Evolutionary conservation across 2,888 invertebrate genomes (phyloP).

Genomic region (Drosophila tripunctata): DNA sequence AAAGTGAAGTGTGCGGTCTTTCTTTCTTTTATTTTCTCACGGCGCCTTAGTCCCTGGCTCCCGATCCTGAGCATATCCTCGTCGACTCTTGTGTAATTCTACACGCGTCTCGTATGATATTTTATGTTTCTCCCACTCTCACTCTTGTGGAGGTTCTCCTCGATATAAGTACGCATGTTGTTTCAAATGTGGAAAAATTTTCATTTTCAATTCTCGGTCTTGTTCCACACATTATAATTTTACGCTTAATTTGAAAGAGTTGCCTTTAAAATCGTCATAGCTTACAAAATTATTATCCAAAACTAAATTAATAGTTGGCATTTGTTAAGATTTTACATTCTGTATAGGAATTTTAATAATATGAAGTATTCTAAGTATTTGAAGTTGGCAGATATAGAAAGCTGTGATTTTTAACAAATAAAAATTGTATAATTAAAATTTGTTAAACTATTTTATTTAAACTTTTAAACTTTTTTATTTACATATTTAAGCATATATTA

Average conservation of each 20-base stretch:
- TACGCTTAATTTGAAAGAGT: slow-evolving; percentile 48
- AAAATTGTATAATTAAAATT: too few relatives aligned
- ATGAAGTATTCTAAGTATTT: too few relatives aligned
- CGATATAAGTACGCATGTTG: slow-evolving; percentile 48
- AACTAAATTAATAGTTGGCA: slow-evolving; percentile 15
- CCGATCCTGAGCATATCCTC: slow-evolving; percentile 38
- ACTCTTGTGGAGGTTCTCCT: slow-evolving; percentile 18
- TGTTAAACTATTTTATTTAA: too few relatives aligned
- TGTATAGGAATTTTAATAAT: too few relatives aligned
- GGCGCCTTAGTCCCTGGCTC: slow-evolving; percentile 35
- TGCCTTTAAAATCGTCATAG: slow-evolving; percentile 5
- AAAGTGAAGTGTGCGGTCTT: slow-evolving; percentile 14
- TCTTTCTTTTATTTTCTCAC: slow-evolving; percentile 57
- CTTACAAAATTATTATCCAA: slow-evolving; percentile 16
- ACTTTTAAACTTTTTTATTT: too few relatives aligned
- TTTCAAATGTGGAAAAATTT: slow-evolving; percentile 45
- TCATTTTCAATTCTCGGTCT: slow-evolving; percentile 33
- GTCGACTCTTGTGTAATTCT: slow-evolving; percentile 58
- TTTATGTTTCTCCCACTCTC: slow-evolving; percentile 47
- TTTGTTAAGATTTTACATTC: too few relatives aligned
- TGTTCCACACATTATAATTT: slow-evolving; percentile 47
- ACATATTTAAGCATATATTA: too few relatives aligned
- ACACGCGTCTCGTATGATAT: slow-evolving; percentile 63
- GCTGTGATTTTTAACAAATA: too few relatives aligned
- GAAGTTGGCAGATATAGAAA: too few relatives aligned